Conservation (phyloP, 2,797 vertebrate species). For the Galago senegalensis region DNA sequence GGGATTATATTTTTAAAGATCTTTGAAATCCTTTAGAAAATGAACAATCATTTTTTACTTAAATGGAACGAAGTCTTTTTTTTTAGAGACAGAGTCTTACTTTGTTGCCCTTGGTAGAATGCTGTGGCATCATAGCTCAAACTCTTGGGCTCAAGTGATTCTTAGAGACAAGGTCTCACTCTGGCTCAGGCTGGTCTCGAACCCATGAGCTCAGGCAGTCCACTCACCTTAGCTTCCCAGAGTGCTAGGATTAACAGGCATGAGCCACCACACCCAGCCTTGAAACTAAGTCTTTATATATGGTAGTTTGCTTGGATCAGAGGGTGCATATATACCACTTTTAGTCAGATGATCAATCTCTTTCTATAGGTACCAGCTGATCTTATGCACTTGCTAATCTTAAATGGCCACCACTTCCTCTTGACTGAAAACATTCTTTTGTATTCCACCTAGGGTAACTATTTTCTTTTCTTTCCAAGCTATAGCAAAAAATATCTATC, state of each 20-base stretch:
- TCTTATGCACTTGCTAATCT: constrained; percentile 19
- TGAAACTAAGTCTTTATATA: not conserved
- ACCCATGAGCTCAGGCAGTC: too few species aligned
- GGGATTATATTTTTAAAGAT: not conserved
- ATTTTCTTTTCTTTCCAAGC: constrained; percentile 8
- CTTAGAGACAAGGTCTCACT: too few species aligned
- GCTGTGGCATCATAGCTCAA: too few species aligned
- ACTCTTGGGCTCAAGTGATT: too few species aligned
- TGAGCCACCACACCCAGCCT: too few species aligned
- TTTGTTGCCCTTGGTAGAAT: too few species aligned
- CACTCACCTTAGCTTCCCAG: too few species aligned
- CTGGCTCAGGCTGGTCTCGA: too few species aligned
- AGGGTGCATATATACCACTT: not conserved
- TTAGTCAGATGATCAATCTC: constrained; percentile 21
- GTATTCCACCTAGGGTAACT: not conserved
- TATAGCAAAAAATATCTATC: not conserved
- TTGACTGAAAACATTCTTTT: constrained; percentile 54
- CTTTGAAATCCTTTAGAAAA: not conserved
- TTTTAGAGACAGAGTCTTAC: too few species aligned
- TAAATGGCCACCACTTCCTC: not conserved
- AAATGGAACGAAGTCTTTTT: not conserved
- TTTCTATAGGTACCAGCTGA: constrained; percentile 35
- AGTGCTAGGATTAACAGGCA: too few species aligned
- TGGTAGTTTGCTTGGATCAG: constrained; percentile 25
- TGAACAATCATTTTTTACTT: constrained; percentile 2